Evolutionary conservation across 1,140 invertebrate species (phyloP).

Genomic region (Ips typographus): DNA sequence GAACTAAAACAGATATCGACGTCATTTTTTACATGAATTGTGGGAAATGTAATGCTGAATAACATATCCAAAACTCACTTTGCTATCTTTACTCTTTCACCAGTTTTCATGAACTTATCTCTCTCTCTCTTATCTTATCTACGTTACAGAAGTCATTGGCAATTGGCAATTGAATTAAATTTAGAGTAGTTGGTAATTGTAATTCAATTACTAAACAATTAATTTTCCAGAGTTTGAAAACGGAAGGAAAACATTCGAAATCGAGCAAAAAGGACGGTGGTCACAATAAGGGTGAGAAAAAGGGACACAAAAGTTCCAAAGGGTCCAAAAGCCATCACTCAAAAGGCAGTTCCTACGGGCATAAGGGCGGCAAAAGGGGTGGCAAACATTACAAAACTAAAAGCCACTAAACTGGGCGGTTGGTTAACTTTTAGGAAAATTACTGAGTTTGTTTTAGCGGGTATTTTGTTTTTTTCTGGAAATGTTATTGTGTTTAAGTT

Average conservation of each 20-base stretch:
- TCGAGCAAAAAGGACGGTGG: slow-evolving; percentile 38
- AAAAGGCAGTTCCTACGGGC: slow-evolving; percentile 41
- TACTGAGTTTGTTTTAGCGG: background rate
- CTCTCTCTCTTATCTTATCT: too few relatives aligned
- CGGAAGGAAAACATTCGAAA: slow-evolving; percentile 41
- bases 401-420: background rate
- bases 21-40: too few relatives aligned
- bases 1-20: too few relatives aligned
- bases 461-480: slow-evolving; percentile 1
- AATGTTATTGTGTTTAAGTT: background rate
- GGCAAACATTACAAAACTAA: slow-evolving; percentile 35
- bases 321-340: slow-evolving; percentile 37
- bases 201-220: background rate
- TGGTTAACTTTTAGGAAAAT: background rate
- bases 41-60: too few relatives aligned
- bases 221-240: slow-evolving; percentile 37
- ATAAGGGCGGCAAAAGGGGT: slow-evolving; percentile 42
- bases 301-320: slow-evolving; percentile 41
- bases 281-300: slow-evolving; percentile 41
- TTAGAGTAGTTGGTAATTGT: background rate
- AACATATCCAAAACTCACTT: too few relatives aligned
- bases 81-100: too few relatives aligned
- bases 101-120: too few relatives aligned
- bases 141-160: too few relatives aligned
- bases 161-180: too few relatives aligned